Evolutionary conservation across 2,113 vertebrate genomes (phyloP), one percentile per base, ranked within the genome.

Genomic region (human (Homo sapiens)): DNA sequence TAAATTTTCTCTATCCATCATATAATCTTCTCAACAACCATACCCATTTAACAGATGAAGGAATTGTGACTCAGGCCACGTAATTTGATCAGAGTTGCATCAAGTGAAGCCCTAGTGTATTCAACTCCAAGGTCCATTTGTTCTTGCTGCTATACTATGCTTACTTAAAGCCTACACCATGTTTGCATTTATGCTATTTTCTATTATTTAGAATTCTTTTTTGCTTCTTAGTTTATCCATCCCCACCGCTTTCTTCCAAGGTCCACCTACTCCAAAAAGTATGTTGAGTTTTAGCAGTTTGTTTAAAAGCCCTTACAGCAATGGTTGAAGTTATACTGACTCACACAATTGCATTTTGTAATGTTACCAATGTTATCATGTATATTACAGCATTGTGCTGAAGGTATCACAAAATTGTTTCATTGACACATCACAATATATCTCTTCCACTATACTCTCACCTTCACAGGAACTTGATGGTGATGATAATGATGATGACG

Each of bases 1-100:
- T 93, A 96, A 96, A 96, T 92, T 13, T 81, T 96, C 86, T 95
- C 64, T 89, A 86, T 94, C 72, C 72, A 93, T 93, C 8, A 88
- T 78, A 91, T 82, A 96, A 75, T 84, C 82, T 96, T 96, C 45
- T 82, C 79, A 96, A 88, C 30, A 88, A 78, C 17, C 66, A 96
- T 25, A 96, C 59, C 35, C 92, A 96, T 89, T 94, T 88, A 90
- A 84, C 11, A 97, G 59, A 82, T 89, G 14, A 97, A 61, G n/a
- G 18, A 50, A 94, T 8, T 94, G 25, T 85, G 17, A 89, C 45
- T 89, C 86, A 86, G 17, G 32, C 27, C 80, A 90, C 76, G 48
- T 25, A 70, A 72, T 76, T 90, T 83, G 13, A 87, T 30, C 57
- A 96, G 45, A 93, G 22, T 79, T 38, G 82, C 14, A 70, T 8